Base-by-base conservation (phyloP, 2,797 vertebrate genomes). In the Darevskia mixta region DNA sequence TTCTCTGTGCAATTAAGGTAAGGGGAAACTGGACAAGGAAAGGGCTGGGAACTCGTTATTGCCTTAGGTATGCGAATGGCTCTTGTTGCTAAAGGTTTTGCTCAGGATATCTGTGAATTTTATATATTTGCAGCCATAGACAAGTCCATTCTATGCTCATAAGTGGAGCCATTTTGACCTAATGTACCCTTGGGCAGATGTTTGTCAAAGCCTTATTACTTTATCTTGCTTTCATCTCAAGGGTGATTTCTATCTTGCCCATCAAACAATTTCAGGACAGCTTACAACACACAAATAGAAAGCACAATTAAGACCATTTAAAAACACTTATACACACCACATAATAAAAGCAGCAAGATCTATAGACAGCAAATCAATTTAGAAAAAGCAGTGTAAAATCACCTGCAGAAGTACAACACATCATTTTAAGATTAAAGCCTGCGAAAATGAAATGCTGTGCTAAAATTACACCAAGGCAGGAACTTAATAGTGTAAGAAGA, bases 1-100 rank as follows among this genome's bases (percentile, higher is more conserved):
- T 32, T 89, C 23, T 83, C n/a, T 2, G 78, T 64, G 32, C 83
- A 75, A 10, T 41, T 11, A 81, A 20, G 45, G 67, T 69, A 41
- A 6, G 20, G 45, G 1, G 4, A 25, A 58, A 35, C 4, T 43
- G 71, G 43, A 3, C 0, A 38, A 61, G 29, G 0, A 0, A 82
- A 23, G 38, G 77, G 18, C 32, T 67, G 49, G 29, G 0, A 18
- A 1, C 0, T 64, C 85, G 9, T 66, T 23, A 29, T 78, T 38
- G 5, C 4, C 32, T 5, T 4, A 5, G 5, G 13, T 43, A 38
- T 43, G 27, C 15, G 20, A n/a, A 78, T 0, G 55, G 1, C 3
- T 88, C 49, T 90, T 75, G 45, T 83, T 0, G 27, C 11, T 79
- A 71, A 82, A 23, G 4, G 1, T 32, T 29, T 58, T 81, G 10